Conservation (phyloP, 2,888 invertebrate species). For the Cacoxenus indagator region DNA sequence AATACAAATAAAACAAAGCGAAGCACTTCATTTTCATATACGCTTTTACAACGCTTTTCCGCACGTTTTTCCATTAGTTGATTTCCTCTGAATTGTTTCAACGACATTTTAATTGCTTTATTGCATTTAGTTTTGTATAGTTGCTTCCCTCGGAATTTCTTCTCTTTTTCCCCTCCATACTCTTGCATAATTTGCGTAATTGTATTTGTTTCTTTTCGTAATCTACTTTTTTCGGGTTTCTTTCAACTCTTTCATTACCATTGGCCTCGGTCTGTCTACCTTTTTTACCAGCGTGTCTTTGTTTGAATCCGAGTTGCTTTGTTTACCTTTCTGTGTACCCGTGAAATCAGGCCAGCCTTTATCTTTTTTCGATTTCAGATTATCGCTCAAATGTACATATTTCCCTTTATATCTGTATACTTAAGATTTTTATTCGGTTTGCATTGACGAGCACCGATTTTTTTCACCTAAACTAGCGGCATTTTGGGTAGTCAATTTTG, state of each 20-base stretch:
- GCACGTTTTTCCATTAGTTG: background rate
- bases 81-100: background rate
- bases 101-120: slow-evolving; percentile 11
- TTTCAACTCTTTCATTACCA: background rate
- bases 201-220: background rate
- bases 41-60: too few relatives aligned
- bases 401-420: too few relatives aligned
- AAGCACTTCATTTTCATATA: too few relatives aligned
- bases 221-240: too few relatives aligned
- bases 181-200: slow-evolving; percentile 5
- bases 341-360: background rate
- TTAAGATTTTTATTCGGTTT: too few relatives aligned
- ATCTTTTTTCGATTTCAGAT: background rate
- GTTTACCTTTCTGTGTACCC: background rate
- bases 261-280: background rate
- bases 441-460: too few relatives aligned
- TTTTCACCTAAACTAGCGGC: too few relatives aligned
- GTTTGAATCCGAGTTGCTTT: background rate
- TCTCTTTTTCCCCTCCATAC: background rate
- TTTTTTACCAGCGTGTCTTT: background rate
- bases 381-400: slow-evolving; percentile 3
- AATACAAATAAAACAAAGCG: too few relatives aligned
- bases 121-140: background rate
- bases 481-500: too few relatives aligned
- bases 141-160: background rate